A percentile compares a stretch with the other conserved stretches of the same genome.
These are phyloP conservation scores for Numenius arquata DNA, from an alignment of 2,113 vertebrate species.

Conservation along the genomic window DNA sequence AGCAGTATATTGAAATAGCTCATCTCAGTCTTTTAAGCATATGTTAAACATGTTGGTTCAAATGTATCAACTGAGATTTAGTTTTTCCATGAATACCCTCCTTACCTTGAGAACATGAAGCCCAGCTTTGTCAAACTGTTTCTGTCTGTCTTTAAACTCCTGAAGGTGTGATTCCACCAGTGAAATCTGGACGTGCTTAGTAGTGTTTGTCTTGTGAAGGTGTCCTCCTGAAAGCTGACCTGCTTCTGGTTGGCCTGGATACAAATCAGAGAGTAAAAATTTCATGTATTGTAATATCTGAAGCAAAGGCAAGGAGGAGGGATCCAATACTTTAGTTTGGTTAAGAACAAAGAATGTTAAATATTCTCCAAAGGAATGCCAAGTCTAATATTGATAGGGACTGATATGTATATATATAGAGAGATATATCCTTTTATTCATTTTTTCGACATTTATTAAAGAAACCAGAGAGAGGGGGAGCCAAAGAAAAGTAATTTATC, in stretches of 20 bases:
- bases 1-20: not conserved
- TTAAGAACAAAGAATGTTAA: not conserved
- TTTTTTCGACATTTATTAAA: not conserved
- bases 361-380: not conserved
- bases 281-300: not conserved
- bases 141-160: not conserved
- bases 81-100: not conserved
- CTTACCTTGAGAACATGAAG: constrained; percentile 75
- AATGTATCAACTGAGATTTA: not conserved
- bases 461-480: not conserved
- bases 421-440: no score
- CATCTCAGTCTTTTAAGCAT: not conserved
- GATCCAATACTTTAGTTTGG: not conserved
- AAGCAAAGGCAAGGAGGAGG: not conserved
- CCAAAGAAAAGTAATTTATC: not conserved
- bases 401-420: no score
- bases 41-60: not conserved
- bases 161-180: not conserved
- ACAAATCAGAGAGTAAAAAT: not conserved
- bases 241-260: constrained; percentile 44
- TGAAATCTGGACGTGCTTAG: not conserved
- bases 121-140: constrained; percentile 22
- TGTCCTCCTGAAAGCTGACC: not conserved
- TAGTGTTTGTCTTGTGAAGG: not conserved
- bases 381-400: not conserved